Base-by-base conservation (phyloP, 1,140 invertebrate genomes). In the Musca domestica region DNA sequence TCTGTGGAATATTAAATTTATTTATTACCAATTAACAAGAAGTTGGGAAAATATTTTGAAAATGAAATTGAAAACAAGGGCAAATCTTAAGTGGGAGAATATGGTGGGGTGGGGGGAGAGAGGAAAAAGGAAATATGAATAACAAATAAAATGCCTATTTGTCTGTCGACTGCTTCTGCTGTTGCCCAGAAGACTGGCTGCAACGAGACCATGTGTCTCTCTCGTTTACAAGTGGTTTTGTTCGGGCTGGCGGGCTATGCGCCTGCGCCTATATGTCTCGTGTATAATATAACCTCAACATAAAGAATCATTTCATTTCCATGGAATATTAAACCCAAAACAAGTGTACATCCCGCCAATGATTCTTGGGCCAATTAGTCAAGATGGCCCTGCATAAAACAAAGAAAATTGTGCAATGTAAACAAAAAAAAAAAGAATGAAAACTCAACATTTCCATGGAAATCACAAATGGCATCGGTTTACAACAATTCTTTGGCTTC, bases 291-390 rank as follows among this genome's bases (percentile, higher is more conserved):
- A 34, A 61, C 34, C 27, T 61, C 56, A 10, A 61, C 2, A 20
- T 56, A 23, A 56, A 56, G 15, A 25, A 12, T 61, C 10, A 17
- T 19, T 41, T 61, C n/a, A n/a, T 61, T 61, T 61, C 56, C 5
- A 2, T 61, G 56, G 56, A 61, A 61, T 41, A 41, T 27, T 19
- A 61, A 61, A 61, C 56, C 56, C n/a, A 5, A 61, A n/a, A 27
- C 19, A 61, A 61, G 56, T 61, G 56, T n/a, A n/a, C 27, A 64
- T 9, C 34, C 12, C n/a, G 23, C 46, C 20, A 41, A 41, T 49
- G 46, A 65, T 48, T 10, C 23, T 65, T 65, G 15, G 64, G 20
- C 25, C 30, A 65, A 65, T 65, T 65, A 30, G 64, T 61, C 6
- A 12, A 12, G n/a, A n/a, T n/a, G n/a, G 5, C 5, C 34, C 4